Conservation (phyloP, 2,113 vertebrate genomes). For the Pitta sordida region DNA sequence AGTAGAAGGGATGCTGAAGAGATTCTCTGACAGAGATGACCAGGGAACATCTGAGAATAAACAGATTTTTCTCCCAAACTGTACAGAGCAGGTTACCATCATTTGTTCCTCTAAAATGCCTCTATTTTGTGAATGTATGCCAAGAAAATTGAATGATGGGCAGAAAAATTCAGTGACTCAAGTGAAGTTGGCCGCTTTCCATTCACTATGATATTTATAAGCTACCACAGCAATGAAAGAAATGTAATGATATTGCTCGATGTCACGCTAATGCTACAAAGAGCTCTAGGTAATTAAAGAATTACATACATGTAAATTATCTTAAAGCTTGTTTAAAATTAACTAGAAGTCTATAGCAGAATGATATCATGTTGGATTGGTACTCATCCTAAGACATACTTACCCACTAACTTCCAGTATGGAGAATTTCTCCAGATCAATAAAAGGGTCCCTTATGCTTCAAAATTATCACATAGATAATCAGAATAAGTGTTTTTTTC, state of each 20-base stretch:
- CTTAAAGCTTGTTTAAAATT: constrained; percentile 9
- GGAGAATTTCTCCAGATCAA: background rate
- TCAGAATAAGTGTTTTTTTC: background rate
- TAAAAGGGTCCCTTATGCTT: background rate
- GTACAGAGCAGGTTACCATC: background rate
- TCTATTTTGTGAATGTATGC: background rate
- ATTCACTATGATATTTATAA: background rate
- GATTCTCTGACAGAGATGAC: background rate
- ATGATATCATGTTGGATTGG: background rate
- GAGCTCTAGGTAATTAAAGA: constrained; percentile 23
- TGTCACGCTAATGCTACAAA: background rate
- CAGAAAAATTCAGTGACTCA: background rate
- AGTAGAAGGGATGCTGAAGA: background rate
- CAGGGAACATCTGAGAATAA: background rate
- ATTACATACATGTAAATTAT: background rate
- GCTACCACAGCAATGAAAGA: background rate
- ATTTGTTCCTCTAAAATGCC: background rate
- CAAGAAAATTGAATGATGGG: background rate
- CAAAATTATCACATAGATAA: background rate
- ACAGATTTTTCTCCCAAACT: background rate
- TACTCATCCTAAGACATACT: background rate
- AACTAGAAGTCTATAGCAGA: background rate
- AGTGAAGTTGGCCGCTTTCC: constrained; percentile 8
- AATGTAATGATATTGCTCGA: background rate
- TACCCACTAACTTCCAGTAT: background rate